Evolutionary conservation across 53 echinoderm and acorn worm species (phyloP).

Genomic region (Patiria pectinifera): DNA sequence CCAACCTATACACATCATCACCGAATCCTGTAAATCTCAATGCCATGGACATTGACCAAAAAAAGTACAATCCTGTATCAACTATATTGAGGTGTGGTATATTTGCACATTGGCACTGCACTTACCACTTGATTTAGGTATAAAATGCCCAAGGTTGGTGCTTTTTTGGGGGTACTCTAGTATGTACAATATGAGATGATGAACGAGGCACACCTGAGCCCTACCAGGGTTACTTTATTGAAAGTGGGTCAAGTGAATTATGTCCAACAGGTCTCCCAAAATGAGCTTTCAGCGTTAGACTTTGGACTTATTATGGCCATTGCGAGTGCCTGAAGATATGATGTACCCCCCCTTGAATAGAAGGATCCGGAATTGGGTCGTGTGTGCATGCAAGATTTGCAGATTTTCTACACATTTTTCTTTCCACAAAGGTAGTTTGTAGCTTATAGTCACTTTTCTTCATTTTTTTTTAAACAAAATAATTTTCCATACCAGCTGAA

Average conservation of each 20-base stretch:
- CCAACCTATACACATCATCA: not conserved
- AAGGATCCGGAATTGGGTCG: no score
- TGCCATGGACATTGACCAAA: conserved; percentile 5
- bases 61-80: not conserved
- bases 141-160: not conserved
- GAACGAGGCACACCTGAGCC: not conserved
- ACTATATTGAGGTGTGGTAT: not conserved
- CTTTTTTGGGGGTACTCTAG: not conserved
- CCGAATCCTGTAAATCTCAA: not conserved
- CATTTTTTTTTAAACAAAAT: not conserved
- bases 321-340: not conserved
- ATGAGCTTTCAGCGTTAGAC: conserved; percentile 3
- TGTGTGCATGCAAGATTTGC: not conserved
- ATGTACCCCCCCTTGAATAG: not conserved
- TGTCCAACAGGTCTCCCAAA: conserved; percentile 17
- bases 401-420: not conserved
- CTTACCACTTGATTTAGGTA: not conserved
- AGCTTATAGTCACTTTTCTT: not conserved
- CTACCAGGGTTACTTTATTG: conserved; percentile 19
- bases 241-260: conserved; percentile 47
- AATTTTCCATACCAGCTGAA: not conserved
- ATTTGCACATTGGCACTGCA: not conserved
- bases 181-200: not conserved
- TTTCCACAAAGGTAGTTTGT: not conserved
- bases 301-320: not conserved